phyloP scores from a whole-genome alignment of 2,888 invertebrate species.

The Tenthredo notha region DNA sequence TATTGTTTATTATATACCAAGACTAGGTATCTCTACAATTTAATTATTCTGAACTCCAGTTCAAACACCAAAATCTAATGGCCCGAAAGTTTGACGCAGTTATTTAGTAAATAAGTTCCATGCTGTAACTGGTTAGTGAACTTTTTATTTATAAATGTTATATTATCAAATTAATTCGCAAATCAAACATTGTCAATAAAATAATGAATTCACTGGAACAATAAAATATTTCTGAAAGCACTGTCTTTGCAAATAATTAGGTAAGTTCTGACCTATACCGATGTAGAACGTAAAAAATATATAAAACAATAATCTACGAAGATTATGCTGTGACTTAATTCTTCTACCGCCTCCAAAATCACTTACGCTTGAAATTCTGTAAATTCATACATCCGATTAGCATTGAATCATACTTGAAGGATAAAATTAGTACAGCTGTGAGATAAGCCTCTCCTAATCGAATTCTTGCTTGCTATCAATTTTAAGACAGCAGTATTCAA shows the following conservation, averaged over 20 bases:
- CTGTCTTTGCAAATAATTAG: neutral
- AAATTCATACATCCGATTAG: neutral
- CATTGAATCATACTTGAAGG: neutral
- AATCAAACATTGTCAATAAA: constrained; percentile 1
- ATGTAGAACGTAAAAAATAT: neutral
- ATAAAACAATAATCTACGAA: neutral
- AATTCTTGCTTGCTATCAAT: neutral
- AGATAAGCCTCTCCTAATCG: neutral
- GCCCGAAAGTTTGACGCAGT: neutral
- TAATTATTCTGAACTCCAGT: neutral
- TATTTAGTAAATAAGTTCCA: constrained; percentile 18
- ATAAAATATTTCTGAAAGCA: neutral
- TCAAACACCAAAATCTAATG: neutral
- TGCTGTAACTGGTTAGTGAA: neutral
- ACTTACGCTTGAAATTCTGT: neutral
- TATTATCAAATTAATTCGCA: constrained; percentile 12
- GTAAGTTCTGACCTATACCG: neutral
- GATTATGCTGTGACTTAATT: neutral
- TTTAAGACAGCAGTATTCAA: neutral
- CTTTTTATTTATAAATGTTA: constrained; percentile 20
- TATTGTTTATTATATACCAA: constrained; percentile 3
- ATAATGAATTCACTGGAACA: neutral
- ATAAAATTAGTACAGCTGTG: neutral
- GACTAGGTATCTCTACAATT: constrained; percentile 16
- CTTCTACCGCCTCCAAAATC: neutral